Base-by-base conservation (phyloP, 2,888 invertebrate genomes). In the Criorhina ranunculi region DNA sequence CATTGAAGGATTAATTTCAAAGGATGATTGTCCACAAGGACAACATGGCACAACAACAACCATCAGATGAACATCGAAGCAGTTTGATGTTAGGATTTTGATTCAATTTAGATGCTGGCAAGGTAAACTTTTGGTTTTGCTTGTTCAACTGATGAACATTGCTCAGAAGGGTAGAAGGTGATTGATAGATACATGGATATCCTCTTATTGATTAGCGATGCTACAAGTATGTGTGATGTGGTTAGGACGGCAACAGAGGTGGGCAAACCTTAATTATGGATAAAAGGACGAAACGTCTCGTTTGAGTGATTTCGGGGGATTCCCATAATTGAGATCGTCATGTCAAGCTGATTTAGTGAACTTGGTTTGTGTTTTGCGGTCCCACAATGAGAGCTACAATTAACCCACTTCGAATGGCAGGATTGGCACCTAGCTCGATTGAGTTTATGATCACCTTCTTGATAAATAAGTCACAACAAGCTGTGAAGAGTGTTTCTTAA, bases 151-250 rank as follows among this genome's bases (percentile, higher is more conserved):
- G 40, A 40, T 40, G 40, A 40, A 40, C 40, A 40, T 40, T 40
- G 40, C 40, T 12, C 12, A 40, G 11, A 40, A 9, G 40, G 40
- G 40, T 12, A 40, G 40, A 11, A 40, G 40, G 40, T 40, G 40
- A 40, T 40, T 40, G 40, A 40, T 40, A 11, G 11, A 40, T 40
- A 40, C 40, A 40, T 40, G 12, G 40, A 11, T 40, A n/a, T 40
- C 8, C n/a, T 40, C 40, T 40, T 40, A 40, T 40, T 40, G 9
- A 40, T 40, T 40, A 40, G 40, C 40, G 40, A 40, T 40, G 5
- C 11, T 40, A 11, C 11, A 11, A 9, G 40, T 40, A 4, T 24
- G 24, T 40, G 40, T 40, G 35, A n/a, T 35, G 40, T 40, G 40
- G 11, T 40, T 3, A 40, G 12, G 4, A 40, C 12, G 12, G 40